Conservation (phyloP, 2,797 vertebrate species). For the Helicolenus hilgendorfi region DNA sequence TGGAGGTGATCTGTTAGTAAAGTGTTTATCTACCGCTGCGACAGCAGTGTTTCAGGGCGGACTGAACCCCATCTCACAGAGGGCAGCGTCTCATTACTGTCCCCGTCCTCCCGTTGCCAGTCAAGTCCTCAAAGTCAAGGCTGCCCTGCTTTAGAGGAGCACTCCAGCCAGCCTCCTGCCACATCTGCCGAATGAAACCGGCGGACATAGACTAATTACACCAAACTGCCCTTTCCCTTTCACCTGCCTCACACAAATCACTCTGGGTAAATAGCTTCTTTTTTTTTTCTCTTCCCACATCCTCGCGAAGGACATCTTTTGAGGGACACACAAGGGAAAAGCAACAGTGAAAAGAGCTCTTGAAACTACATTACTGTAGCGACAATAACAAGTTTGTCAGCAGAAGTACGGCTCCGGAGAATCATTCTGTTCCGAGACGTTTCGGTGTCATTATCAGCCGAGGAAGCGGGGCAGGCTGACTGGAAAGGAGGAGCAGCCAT, state of each 20-base stretch:
- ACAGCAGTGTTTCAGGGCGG: slow-evolving; percentile 2
- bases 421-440: slow-evolving; percentile 38
- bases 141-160: slow-evolving; percentile 56
- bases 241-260: slow-evolving; percentile 63
- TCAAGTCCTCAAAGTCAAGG: slow-evolving; percentile 64
- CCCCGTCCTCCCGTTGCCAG: not conserved
- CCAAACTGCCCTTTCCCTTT: slow-evolving; percentile 60
- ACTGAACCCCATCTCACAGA: slow-evolving; percentile 52
- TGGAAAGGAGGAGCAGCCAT: not conserved
- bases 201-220: slow-evolving; percentile 73
- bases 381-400: slow-evolving; percentile 54
- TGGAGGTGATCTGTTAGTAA: slow-evolving; percentile 17
- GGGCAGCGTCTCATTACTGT: slow-evolving; percentile 53
- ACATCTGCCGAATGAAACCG: slow-evolving; percentile 29
- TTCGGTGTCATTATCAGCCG: slow-evolving; percentile 46
- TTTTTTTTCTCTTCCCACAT: not conserved
- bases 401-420: slow-evolving; percentile 49
- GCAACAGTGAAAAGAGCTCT: slow-evolving; percentile 39
- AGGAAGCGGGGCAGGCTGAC: slow-evolving; percentile 5
- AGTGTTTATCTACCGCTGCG: slow-evolving; percentile 14
- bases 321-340: slow-evolving; percentile 1
- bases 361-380: slow-evolving; percentile 28
- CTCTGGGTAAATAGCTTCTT: slow-evolving; percentile 51
- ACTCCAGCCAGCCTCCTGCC: slow-evolving; percentile 23
- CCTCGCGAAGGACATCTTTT: slow-evolving; percentile 46